Evolutionary conservation across 1,140 invertebrate species (phyloP), one percentile per base, ranked within the genome.

Genomic region (Lordiphosa collinella): DNA sequence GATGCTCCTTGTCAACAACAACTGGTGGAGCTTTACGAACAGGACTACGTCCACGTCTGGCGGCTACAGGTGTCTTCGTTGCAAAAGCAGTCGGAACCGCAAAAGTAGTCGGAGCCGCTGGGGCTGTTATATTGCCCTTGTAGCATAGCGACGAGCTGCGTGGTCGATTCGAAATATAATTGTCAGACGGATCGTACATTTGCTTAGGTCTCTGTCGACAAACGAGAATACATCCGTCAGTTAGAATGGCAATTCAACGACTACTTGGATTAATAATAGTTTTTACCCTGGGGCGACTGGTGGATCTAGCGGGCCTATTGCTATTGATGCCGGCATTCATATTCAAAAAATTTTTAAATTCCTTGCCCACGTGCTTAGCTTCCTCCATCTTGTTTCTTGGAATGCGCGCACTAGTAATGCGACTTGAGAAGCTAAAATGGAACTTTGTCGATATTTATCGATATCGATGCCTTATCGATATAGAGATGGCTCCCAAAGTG

Each of bases 121-220:
- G 11, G 18, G 12, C 4, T n/a, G 40, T 25, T 11, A 36, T 14
- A 4, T n/a, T 53, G 46, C 2, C 14, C 29, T 13, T 38, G 38
- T 14, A 44, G 22, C 36, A 38, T 57, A 43, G 62, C 22, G 59
- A 16, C 7, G 55, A 63, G 50, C 44, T 69, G 51, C 56, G 71
- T 16, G 53, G 14, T 35, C 37, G 59, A 60, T 92, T 92, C 4
- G 92, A 92, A 11, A 93, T 73, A 74, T 93, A 91, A 66, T 92
- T 93, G 54, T 94, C 93, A 0, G 93, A 94, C 11, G 93, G 93
- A 89, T 94, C 93, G 66, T 93, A 94, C 1, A 94, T 93, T 61
- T 92, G 92, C 65, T 93, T 93, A 0, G 86, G 86, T 79, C 88
- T 88, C 79, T 87, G 29, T 3, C 0, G 34, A 18, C 0, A 44